These are phyloP conservation scores for Halisarca cf. caerulea DNA, from an alignment of 37 sponge, comb jelly and placozoan species.

Conservation along the genomic window DNA sequence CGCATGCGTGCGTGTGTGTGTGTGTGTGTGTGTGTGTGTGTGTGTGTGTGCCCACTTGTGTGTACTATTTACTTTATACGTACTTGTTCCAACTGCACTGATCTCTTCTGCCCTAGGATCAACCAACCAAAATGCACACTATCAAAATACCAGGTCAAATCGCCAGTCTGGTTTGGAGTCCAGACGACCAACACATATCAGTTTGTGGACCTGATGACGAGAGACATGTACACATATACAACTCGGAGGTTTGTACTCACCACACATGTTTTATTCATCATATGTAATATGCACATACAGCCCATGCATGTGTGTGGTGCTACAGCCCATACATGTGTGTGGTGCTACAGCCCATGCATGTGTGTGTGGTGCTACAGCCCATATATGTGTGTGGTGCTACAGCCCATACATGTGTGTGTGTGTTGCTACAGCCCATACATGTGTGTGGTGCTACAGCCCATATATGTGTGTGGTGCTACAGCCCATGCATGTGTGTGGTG, in stretches of 20 bases:
- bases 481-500: too few relatives aligned
- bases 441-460: too few relatives aligned
- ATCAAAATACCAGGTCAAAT: slow-evolving; percentile 59
- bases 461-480: too few relatives aligned
- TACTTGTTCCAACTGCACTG: neutral
- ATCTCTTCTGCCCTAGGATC: slow-evolving; percentile 2
- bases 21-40: neutral
- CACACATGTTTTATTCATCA: neutral
- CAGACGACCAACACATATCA: slow-evolving; percentile 84
- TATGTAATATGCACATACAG: neutral
- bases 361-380: too few relatives aligned
- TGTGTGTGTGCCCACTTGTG: too few relatives aligned
- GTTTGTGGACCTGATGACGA: slow-evolving; percentile 91
- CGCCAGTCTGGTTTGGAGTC: slow-evolving; percentile 87
- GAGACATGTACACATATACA: slow-evolving; percentile 62
- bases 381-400: too few relatives aligned
- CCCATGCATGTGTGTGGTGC: too few relatives aligned
- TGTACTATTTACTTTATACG: neutral
- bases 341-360: too few relatives aligned
- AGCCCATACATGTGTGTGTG: too few relatives aligned
- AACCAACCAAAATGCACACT: slow-evolving; percentile 42
- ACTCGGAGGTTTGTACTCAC: slow-evolving; percentile 62
- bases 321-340: too few relatives aligned
- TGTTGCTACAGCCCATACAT: too few relatives aligned
- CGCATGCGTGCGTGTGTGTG: neutral